phyloP scores from a whole-genome alignment of 2,113 vertebrate genomes.

The Anser brachyrhynchus region DNA sequence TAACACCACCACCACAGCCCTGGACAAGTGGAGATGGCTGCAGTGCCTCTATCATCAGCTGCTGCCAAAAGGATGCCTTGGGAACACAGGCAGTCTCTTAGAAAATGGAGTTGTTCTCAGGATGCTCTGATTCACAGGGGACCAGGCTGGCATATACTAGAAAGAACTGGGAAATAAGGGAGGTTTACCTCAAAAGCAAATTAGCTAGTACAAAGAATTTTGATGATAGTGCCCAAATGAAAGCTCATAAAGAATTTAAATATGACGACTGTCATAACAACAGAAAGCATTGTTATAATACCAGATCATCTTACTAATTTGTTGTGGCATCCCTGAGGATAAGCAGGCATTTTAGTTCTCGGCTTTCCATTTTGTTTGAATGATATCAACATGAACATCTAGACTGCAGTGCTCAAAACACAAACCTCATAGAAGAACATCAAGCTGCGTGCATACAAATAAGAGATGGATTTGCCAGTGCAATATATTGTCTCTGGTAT shows the following conservation, averaged over 20 bases:
- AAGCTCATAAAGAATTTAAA: slow-evolving; percentile 15
- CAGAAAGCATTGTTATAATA: not conserved
- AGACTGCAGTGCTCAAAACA: not conserved
- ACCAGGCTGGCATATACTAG: not conserved
- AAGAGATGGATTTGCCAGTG: not conserved
- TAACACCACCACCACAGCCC: not conserved
- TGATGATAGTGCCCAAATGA: not conserved
- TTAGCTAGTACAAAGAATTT: not conserved
- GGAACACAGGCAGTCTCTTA: not conserved
- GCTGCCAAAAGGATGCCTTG: not conserved
- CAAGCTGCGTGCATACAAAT: not conserved
- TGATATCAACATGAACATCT: not conserved
- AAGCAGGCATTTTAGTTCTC: not conserved
- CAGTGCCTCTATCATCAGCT: not conserved
- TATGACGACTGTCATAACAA: not conserved
- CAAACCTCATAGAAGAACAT: not conserved
- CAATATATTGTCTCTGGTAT: not conserved
- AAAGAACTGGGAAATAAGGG: not conserved
- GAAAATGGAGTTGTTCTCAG: not conserved
- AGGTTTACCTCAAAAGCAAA: slow-evolving; percentile 9
- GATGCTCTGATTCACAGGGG: not conserved
- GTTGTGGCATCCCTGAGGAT: not conserved
- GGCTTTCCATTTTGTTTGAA: not conserved
- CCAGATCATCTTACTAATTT: not conserved
- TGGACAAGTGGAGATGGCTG: not conserved